A percentile compares a stretch with the other conserved stretches of the same genome.
Evolutionary conservation across 1,140 invertebrate genomes (phyloP).

Genomic region (Drosophila eugracilis): DNA sequence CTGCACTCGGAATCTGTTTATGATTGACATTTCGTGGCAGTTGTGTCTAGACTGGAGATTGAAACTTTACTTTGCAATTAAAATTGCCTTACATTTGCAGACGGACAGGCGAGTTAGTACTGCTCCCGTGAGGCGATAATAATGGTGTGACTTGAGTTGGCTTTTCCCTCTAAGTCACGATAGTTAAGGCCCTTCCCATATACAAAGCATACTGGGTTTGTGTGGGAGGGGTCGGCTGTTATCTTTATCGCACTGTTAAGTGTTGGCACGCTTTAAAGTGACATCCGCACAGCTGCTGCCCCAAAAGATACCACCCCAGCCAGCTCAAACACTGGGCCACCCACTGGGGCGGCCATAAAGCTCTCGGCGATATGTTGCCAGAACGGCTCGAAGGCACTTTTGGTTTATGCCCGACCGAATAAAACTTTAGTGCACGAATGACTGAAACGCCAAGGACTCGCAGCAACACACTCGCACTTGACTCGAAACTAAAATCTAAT

Average conservation of each 20-base stretch:
- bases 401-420: constrained; percentile 74
- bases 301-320: not conserved
- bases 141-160: constrained; percentile 8
- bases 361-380: constrained; percentile 63
- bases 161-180: constrained; percentile 6
- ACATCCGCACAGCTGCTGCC: constrained; percentile 35
- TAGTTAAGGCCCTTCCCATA: not conserved
- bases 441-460: constrained; percentile 38
- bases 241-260: constrained; percentile 76
- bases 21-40: constrained; percentile 58
- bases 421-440: constrained; percentile 77
- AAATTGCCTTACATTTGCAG: constrained; percentile 39
- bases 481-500: constrained; percentile 83
- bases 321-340: constrained; percentile 3
- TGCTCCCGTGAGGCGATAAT: constrained; percentile 19
- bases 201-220: constrained; percentile 1
- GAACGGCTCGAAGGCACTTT: constrained; percentile 76
- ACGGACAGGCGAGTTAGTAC: not conserved
- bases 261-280: constrained; percentile 75
- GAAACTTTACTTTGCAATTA: constrained; percentile 62
- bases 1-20: constrained; percentile 50
- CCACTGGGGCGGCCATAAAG: constrained; percentile 58
- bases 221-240: constrained; percentile 32
- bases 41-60: constrained; percentile 19
- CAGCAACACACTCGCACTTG: constrained; percentile 56